A percentile compares a stretch with the other conserved stretches of the same genome.
phyloP scores from a whole-genome alignment of 1,140 invertebrate genomes.

The Helicorthomorpha holstii region DNA sequence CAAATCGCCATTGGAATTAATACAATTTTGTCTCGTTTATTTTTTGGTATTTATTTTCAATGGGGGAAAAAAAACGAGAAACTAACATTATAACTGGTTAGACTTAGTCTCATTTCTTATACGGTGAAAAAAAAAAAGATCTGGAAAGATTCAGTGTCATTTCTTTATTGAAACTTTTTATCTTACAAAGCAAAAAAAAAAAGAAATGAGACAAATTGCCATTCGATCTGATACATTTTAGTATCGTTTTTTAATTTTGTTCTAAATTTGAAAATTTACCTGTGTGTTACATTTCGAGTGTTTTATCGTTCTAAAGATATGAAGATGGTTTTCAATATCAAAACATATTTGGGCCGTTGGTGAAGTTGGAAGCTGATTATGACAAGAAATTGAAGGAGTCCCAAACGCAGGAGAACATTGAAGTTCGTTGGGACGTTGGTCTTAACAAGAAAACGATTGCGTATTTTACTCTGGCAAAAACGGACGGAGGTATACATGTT shows the following conservation, averaged over 20 bases:
- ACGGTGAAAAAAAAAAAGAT: too few species aligned
- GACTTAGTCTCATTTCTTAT: too few species aligned
- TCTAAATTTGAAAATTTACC: too few species aligned
- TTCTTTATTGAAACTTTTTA: conserved; percentile 7
- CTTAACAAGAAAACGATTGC: conserved; percentile 96
- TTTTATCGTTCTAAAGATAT: too few species aligned
- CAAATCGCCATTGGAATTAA: too few species aligned
- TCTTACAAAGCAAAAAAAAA: background rate
- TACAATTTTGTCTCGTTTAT: too few species aligned
- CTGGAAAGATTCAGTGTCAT: too few species aligned
- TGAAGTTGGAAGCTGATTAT: conserved; percentile 96
- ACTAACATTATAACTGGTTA: background rate
- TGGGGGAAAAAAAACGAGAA: background rate
- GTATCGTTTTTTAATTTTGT: conserved; percentile 9
- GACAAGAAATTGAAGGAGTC: conserved; percentile 96
- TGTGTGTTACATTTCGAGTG: too few species aligned
- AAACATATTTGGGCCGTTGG: conserved; percentile 93
- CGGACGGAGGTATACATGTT: conserved; percentile 49
- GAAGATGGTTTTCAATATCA: conserved; percentile 99
- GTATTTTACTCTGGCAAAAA: conserved; percentile 93
- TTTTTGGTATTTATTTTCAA: too few species aligned
- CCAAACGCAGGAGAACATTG: conserved; percentile 95
- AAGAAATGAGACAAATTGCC: too few species aligned
- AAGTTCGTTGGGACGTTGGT: conserved; percentile 95
- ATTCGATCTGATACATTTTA: too few species aligned